phyloP scores from a whole-genome alignment of 1,140 invertebrate genomes.

The silkworm (Bombyx mori) region DNA sequence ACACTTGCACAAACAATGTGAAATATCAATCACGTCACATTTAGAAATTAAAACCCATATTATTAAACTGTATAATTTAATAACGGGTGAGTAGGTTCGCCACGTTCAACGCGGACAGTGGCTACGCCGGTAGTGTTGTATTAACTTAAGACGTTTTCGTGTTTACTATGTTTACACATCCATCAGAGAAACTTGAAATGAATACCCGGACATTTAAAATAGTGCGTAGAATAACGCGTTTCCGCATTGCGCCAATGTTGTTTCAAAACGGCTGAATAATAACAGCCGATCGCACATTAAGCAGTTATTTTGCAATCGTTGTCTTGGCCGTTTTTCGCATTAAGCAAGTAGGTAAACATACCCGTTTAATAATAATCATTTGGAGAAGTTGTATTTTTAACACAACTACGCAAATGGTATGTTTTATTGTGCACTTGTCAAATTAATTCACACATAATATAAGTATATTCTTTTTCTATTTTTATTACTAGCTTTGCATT shows the following conservation, averaged over 20 bases:
- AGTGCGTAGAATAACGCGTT: slow-evolving; percentile 33
- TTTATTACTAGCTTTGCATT: no score
- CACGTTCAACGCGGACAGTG: slow-evolving; percentile 49
- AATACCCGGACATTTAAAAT: slow-evolving; percentile 39
- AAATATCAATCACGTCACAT: slow-evolving; percentile 38
- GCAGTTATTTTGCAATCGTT: slow-evolving; percentile 38
- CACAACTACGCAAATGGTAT: no score
- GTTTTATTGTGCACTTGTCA: no score
- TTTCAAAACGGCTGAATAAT: slow-evolving; percentile 51
- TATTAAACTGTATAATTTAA: slow-evolving; percentile 12
- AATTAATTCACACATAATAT: no score
- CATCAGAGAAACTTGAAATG: slow-evolving; percentile 28
- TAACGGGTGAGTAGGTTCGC: slow-evolving; percentile 28
- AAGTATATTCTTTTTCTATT: no score
- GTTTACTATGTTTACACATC: slow-evolving; percentile 55
- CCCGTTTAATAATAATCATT: not conserved
- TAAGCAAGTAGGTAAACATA: slow-evolving; percentile 17
- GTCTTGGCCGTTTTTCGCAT: slow-evolving; percentile 48
- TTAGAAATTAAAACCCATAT: slow-evolving; percentile 7
- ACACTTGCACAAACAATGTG: slow-evolving; percentile 25
- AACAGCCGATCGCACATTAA: slow-evolving; percentile 28
- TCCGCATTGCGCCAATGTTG: slow-evolving; percentile 37
- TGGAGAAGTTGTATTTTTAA: no score
- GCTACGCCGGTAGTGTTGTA: slow-evolving; percentile 46
- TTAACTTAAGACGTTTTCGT: slow-evolving; percentile 29